Evolutionary conservation across 2,113 vertebrate genomes (phyloP).

Genomic region (Fregata magnificens): DNA sequence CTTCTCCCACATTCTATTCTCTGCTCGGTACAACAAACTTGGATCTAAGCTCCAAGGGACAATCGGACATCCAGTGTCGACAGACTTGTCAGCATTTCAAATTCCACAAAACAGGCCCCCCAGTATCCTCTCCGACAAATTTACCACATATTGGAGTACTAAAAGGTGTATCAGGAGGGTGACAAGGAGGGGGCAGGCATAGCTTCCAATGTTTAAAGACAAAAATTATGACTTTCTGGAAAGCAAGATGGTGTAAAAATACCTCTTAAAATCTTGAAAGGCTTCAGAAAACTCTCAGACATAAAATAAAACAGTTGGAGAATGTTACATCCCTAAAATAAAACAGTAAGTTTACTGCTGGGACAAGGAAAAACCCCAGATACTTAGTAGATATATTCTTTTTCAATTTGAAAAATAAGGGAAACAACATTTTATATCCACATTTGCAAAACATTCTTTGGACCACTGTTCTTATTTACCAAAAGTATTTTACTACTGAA

Average conservation of each 20-base stretch:
- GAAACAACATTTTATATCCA: not conserved
- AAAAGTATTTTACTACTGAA: not conserved
- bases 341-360: not conserved
- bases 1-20: conserved; percentile 60
- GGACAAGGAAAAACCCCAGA: not conserved
- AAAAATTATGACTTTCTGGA: not conserved
- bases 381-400: not conserved
- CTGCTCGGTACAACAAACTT: conserved; percentile 17
- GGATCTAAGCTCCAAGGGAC: conserved; percentile 3
- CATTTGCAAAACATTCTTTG: not conserved
- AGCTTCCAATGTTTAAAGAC: not conserved
- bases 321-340: not conserved
- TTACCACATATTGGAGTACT: not conserved
- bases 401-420: not conserved
- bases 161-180: not conserved
- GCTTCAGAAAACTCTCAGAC: not conserved
- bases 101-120: not conserved
- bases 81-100: conserved; percentile 5
- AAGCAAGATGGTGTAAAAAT: not conserved
- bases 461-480: not conserved
- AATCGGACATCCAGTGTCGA: not conserved
- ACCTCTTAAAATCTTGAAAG: not conserved
- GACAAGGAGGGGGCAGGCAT: not conserved
- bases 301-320: not conserved
- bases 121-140: not conserved